A percentile compares a stretch with the other conserved stretches of the same genome.
phyloP scores from a whole-genome alignment of 2,797 vertebrate species.

The Sebastes cheni region DNA sequence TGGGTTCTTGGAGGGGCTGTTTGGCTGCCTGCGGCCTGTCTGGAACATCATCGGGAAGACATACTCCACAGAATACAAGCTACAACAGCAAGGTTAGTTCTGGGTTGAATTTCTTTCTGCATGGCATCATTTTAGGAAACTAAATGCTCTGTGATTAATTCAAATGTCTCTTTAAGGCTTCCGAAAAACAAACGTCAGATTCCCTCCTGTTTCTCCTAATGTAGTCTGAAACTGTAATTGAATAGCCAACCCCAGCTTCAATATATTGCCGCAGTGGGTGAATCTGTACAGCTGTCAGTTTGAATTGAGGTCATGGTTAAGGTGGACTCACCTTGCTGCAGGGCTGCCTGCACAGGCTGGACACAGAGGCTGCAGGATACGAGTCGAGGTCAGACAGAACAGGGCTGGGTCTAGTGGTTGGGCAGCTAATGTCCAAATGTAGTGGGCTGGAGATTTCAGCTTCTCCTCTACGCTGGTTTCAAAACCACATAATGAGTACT shows the following conservation, averaged over 20 bases:
- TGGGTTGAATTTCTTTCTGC: neutral
- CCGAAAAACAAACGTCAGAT: constrained; percentile 22
- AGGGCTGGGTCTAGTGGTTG: constrained; percentile 24
- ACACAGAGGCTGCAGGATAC: constrained; percentile 25
- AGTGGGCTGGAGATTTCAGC: neutral
- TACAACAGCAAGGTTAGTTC: constrained; percentile 95
- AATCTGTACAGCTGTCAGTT: constrained; percentile 55
- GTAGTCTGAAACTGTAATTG: constrained; percentile 39
- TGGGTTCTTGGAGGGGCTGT: constrained; percentile 97
- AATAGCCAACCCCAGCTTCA: constrained; percentile 29
- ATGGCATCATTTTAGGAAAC: neutral
- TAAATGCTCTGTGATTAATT: constrained; percentile 7
- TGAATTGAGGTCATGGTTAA: constrained; percentile 63
- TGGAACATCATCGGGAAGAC: constrained; percentile 99
- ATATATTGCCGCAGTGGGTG: constrained; percentile 4
- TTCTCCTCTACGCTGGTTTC: neutral
- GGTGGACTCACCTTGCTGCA: constrained; percentile 53
- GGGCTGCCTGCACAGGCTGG: constrained; percentile 32
- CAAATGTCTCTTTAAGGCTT: constrained; percentile 21
- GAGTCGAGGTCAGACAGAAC: constrained; percentile 48
- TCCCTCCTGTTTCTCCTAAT: constrained; percentile 10
- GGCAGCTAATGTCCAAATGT: constrained; percentile 18
- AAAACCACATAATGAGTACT: constrained; percentile 21
- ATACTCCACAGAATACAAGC: constrained; percentile 97
- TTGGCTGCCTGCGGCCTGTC: constrained; percentile 94